These are phyloP conservation scores for Zapus hudsonius DNA, from an alignment of 2,113 vertebrate genomes.

Conservation along the genomic window DNA sequence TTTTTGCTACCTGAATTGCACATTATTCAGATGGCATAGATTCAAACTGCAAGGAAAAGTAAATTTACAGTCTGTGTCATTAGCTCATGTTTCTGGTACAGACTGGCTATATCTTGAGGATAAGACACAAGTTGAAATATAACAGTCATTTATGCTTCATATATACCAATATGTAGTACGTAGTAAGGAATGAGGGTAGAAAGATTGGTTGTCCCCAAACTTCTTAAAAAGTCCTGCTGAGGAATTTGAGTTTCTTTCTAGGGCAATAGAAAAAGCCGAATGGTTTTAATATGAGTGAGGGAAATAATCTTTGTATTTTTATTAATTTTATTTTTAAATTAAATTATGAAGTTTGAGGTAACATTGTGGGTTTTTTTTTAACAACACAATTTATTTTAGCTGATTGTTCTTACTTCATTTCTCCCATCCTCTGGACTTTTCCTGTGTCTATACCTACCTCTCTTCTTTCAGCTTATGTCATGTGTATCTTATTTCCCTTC, in stretches of 20 bases:
- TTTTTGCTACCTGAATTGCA: not conserved
- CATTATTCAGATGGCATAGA: not conserved
- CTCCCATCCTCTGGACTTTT: too few relatives aligned
- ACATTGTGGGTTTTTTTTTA: too few relatives aligned
- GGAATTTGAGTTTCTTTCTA: not conserved
- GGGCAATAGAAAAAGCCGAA: not conserved
- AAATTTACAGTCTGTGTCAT: not conserved
- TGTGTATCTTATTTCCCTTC: too few relatives aligned
- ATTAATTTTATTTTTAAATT: too few relatives aligned
- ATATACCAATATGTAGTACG: not conserved
- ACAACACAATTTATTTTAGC: too few relatives aligned
- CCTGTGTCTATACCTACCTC: too few relatives aligned
- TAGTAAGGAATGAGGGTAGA: not conserved
- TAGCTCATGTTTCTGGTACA: slow-evolving; percentile 6
- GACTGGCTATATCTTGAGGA: not conserved
- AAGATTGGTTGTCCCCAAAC: not conserved
- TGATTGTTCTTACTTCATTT: too few relatives aligned
- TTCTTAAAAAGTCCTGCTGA: not conserved
- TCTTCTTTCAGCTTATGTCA: too few relatives aligned
- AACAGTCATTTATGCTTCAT: too few relatives aligned
- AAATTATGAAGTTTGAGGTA: too few relatives aligned
- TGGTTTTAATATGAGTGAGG: not conserved
- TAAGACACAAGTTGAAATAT: too few relatives aligned
- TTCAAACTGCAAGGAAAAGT: slow-evolving; percentile 13
- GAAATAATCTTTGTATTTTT: not conserved